Evolutionary conservation across 2,797 vertebrate species (phyloP).

Genomic region (Sternotherus odoratus): DNA sequence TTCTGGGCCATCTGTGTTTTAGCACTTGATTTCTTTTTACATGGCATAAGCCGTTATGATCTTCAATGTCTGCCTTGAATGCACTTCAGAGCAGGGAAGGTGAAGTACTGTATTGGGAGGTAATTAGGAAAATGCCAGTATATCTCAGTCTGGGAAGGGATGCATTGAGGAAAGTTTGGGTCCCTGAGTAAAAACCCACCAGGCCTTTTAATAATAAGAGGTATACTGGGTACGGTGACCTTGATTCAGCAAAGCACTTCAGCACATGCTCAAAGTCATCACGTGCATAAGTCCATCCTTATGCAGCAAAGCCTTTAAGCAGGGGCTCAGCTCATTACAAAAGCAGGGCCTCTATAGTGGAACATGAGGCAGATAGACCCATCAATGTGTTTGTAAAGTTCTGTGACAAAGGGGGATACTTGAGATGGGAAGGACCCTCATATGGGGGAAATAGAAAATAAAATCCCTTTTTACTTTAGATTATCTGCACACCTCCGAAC

Average conservation of each 20-base stretch:
- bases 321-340: constrained; percentile 35
- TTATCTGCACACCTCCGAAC: background rate
- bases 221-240: background rate
- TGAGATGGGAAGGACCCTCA: background rate
- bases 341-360: constrained; percentile 21
- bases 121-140: background rate
- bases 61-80: constrained; percentile 21
- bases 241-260: background rate
- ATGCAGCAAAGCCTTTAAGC: background rate
- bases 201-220: background rate
- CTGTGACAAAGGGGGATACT: background rate
- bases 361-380: constrained; percentile 43
- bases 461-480: background rate
- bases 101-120: constrained; percentile 8
- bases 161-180: background rate
- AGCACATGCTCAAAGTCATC: constrained; percentile 33
- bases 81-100: background rate
- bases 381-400: constrained; percentile 48
- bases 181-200: constrained; percentile 12
- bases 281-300: constrained; percentile 17
- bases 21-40: constrained; percentile 33
- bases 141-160: constrained; percentile 12
- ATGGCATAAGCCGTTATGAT: background rate
- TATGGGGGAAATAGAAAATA: background rate
- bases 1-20: constrained; percentile 7